Evolutionary conservation across 2,888 invertebrate species (phyloP), one percentile per base, ranked within the genome.

Genomic region (Chromoteleia sp.): DNA sequence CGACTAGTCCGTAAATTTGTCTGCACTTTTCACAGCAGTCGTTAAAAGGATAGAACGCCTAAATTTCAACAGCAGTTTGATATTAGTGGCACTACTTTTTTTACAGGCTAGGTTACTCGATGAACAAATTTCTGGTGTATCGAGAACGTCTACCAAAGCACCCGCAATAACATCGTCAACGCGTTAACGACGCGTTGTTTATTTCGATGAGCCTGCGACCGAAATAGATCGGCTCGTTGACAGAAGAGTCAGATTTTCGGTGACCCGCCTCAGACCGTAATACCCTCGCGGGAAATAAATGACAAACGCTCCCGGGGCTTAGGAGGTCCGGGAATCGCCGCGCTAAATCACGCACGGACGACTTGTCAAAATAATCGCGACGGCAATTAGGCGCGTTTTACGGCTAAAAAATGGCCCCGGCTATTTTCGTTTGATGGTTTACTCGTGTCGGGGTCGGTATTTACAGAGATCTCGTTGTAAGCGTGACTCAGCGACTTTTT

Each of bases 211-310:
- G n/a, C 50, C 48, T 68, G 74, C 83, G 74, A 73, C 86, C 59
- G 82, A 87, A 88, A 88, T 88, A 87, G 88, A 83, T 59, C 68
- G 67, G 17, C 76, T 63, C 82, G 85, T 82, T 82, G 85, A 86
- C 84, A 78, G 83, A 59, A 29, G 50, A 79, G 33, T 75, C 67
- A 45, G 71, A 41, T 79, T 73, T 68, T 45, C 15, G 65, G 56
- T 29, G 71, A 73, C 65, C 41, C 39, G 41, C 12, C 50, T 52
- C 14, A 7, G 29, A 10, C 14, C n/a, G 14, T 59, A 59, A 59
- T 59, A 43, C 29, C 29, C 59, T 33, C 63, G 21, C 36, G 41
- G 45, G 56, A 73, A 54, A 63, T 63, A 50, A 67, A 75, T 45
- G 36, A 41, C 52, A 54, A 29, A 33, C 25, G 21, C 25, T 2